A percentile compares a stretch with the other conserved stretches of the same genome.
Conservation (phyloP, 2,113 vertebrate species). For the Bufo gargarizans region DNA sequence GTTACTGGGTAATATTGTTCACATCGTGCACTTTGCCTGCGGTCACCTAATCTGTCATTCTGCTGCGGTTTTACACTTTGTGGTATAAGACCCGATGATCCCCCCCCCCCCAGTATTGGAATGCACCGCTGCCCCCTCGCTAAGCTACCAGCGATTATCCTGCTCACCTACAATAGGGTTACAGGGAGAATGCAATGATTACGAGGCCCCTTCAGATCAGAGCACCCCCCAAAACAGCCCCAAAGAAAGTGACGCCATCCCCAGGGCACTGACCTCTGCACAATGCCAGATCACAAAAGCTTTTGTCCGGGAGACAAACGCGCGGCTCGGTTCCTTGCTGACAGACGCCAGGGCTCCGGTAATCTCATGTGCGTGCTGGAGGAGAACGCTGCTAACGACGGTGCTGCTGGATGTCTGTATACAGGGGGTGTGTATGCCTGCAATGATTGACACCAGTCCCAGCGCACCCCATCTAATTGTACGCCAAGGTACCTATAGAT, state of each 20-base stretch:
- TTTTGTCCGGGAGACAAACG: background rate
- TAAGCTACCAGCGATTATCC: too few relatives aligned
- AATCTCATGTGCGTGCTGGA: background rate
- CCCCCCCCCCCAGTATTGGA: slow-evolving; percentile 7
- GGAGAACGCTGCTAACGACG: background rate
- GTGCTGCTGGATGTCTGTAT: slow-evolving; percentile 11
- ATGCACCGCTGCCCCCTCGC: background rate
- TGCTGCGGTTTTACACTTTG: slow-evolving; percentile 21
- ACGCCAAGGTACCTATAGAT: background rate
- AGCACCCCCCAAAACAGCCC: background rate
- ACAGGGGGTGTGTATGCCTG: slow-evolving; percentile 4
- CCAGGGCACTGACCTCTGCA: slow-evolving; percentile 40
- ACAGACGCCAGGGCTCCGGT: slow-evolving; percentile 3
- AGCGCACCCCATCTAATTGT: background rate
- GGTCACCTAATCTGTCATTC: background rate
- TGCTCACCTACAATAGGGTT: background rate
- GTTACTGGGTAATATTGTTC: background rate
- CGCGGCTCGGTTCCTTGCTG: background rate
- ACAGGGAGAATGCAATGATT: background rate
- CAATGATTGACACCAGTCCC: slow-evolving; percentile 43
- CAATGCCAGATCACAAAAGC: background rate
- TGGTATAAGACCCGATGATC: background rate
- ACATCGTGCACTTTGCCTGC: background rate
- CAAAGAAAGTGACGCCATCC: slow-evolving; percentile 14
- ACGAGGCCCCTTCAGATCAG: background rate